Percentiles rank a stretch among this genome's conserved stretches.
Evolutionary conservation across 2,113 vertebrate species (phyloP).

Genomic region (Phrynosoma blainvillii): DNA sequence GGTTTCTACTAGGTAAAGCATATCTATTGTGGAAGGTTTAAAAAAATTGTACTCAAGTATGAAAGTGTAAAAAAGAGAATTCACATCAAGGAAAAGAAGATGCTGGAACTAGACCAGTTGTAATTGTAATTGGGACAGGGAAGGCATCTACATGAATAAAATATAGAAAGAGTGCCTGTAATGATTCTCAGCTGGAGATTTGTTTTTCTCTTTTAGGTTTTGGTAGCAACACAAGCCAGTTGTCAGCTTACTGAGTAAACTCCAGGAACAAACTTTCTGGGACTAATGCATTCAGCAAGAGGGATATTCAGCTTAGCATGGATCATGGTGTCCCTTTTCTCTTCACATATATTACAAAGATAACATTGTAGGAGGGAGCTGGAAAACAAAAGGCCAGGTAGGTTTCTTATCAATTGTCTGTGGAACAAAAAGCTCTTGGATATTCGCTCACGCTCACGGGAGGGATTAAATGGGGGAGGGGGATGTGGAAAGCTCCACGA

Average conservation of each 20-base stretch:
- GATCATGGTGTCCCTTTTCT: background rate
- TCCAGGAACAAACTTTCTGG: slow-evolving; percentile 14
- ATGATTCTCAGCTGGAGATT: background rate
- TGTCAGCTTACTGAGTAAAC: slow-evolving; percentile 21
- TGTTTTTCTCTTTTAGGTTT: background rate
- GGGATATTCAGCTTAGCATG: background rate
- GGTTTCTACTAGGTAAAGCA: background rate
- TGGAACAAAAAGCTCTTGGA: background rate
- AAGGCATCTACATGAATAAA: background rate
- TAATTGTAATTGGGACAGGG: background rate
- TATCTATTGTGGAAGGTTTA: background rate
- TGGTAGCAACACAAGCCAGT: background rate
- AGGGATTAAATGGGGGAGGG: background rate
- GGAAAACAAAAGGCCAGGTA: background rate
- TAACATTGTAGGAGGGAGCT: background rate
- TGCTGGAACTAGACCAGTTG: background rate
- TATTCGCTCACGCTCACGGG: background rate
- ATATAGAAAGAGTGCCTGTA: background rate
- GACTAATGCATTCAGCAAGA: slow-evolving; percentile 7
- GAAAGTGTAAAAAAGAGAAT: background rate
- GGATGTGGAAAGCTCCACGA: background rate
- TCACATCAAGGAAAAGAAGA: background rate
- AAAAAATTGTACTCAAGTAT: background rate
- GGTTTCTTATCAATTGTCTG: background rate
- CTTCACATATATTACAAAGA: background rate